These are phyloP conservation scores for Saccostrea cuccullata DNA, from an alignment of 1,140 invertebrate genomes.

Conservation along the genomic window DNA sequence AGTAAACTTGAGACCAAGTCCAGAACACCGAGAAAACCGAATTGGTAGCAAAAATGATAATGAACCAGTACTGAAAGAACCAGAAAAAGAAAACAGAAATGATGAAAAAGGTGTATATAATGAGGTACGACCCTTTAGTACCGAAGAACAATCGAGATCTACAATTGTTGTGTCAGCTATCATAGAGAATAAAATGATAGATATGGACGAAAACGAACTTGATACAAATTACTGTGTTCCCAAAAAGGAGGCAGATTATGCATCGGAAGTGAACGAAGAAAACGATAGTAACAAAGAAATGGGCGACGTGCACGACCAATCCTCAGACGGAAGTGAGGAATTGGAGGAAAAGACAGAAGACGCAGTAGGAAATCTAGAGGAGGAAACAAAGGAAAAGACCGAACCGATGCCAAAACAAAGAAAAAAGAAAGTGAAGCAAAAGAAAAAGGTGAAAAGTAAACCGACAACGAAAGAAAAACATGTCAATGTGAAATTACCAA, in stretches of 20 bases:
- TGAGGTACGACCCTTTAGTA: neutral
- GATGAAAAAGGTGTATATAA: neutral
- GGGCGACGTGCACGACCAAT: neutral
- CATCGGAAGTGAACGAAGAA: neutral
- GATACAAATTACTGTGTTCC: neutral
- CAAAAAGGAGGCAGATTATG: neutral
- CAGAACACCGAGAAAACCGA: neutral
- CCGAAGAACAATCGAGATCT: neutral
- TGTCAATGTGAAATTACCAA: neutral
- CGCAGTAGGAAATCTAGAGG: neutral
- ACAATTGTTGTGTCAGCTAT: neutral
- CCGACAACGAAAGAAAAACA: neutral
- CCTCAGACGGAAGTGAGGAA: neutral
- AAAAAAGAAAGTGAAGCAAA: neutral
- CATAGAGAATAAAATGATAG: neutral
- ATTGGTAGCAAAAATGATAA: neutral
- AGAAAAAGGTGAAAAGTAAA: neutral
- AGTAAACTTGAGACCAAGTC: neutral
- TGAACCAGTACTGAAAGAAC: neutral
- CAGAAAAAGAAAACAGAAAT: neutral
- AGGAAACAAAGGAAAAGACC: neutral
- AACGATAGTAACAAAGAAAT: neutral
- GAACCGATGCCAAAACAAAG: neutral
- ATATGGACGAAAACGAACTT: neutral
- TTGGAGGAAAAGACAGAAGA: neutral